A percentile compares a stretch with the other conserved stretches of the same genome.
Evolutionary conservation across 2,888 invertebrate genomes (phyloP).

Genomic region (Callinectes sapidus): DNA sequence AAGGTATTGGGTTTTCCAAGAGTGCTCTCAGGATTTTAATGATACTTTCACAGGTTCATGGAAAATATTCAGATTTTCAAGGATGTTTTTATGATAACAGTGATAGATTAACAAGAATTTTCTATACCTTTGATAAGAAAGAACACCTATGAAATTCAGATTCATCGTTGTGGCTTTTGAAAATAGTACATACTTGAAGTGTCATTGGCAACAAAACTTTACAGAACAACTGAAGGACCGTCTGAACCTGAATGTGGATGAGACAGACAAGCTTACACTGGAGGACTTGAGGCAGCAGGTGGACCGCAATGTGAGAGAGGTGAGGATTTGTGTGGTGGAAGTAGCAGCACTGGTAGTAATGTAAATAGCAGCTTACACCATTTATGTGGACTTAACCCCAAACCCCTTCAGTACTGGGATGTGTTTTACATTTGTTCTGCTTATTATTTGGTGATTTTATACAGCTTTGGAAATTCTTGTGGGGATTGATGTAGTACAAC

Average conservation of each 20-base stretch:
- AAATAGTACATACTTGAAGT: neutral
- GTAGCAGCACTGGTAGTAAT: neutral
- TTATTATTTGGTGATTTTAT: no score
- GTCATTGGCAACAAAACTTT: slow-evolving; percentile 44
- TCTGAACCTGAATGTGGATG: slow-evolving; percentile 90
- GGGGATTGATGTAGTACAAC: no score
- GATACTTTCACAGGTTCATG: neutral
- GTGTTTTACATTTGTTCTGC: no score
- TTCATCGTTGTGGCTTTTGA: no score
- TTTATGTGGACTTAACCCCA: neutral
- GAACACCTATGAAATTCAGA: no score
- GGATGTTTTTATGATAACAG: neutral
- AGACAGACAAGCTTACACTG: slow-evolving; percentile 84
- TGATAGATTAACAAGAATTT: neutral
- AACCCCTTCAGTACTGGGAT: no score
- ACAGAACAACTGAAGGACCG: slow-evolving; percentile 88
- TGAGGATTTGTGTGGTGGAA: neutral
- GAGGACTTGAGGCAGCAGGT: slow-evolving; percentile 92
- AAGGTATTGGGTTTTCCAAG: neutral
- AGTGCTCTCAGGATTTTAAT: no score
- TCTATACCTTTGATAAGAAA: no score
- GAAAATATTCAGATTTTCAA: neutral
- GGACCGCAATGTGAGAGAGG: slow-evolving; percentile 84
- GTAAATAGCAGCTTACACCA: neutral
- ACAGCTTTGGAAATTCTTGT: no score